Conservation (phyloP, 2,888 invertebrate species). For the Leptodirus hochenwartii region DNA sequence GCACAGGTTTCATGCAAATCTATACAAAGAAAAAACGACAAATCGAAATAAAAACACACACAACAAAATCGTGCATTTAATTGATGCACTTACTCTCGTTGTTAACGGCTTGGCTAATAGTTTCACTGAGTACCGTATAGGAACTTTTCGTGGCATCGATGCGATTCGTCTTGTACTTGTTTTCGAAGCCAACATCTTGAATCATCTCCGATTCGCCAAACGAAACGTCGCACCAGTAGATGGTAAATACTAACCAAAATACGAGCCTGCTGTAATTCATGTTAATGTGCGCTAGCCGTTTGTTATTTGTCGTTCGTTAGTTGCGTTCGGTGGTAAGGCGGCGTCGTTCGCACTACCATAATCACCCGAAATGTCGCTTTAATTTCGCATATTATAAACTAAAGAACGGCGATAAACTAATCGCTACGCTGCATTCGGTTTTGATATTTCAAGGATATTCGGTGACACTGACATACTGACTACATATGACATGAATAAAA, state of each 20-base stretch:
- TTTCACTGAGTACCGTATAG: constrained; percentile 33
- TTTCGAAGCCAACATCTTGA: constrained; percentile 11
- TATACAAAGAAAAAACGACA: constrained; percentile 12
- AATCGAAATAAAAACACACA: too few relatives aligned
- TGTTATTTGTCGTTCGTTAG: too few relatives aligned
- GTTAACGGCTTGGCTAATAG: constrained; percentile 36
- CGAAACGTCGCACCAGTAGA: constrained; percentile 19
- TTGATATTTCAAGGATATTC: too few relatives aligned
- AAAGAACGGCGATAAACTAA: too few relatives aligned
- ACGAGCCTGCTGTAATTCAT: constrained; percentile 18
- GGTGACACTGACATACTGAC: too few relatives aligned
- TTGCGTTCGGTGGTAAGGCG: too few relatives aligned
- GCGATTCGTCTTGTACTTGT: constrained; percentile 9
- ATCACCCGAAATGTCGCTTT: too few relatives aligned
- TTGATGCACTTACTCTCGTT: constrained; percentile 39
- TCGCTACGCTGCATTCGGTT: too few relatives aligned
- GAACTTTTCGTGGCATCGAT: constrained; percentile 22
- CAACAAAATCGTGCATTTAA: background rate
- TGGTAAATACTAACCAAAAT: constrained; percentile 23
- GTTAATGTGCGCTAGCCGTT: too few relatives aligned
- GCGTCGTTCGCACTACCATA: too few relatives aligned
- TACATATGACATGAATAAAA: too few relatives aligned
- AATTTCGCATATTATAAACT: too few relatives aligned
- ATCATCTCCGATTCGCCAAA: constrained; percentile 13
- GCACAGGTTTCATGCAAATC: constrained; percentile 29